Evolutionary conservation across 2,113 vertebrate species (phyloP).

Genomic region (Chelonoidis abingdonii): DNA sequence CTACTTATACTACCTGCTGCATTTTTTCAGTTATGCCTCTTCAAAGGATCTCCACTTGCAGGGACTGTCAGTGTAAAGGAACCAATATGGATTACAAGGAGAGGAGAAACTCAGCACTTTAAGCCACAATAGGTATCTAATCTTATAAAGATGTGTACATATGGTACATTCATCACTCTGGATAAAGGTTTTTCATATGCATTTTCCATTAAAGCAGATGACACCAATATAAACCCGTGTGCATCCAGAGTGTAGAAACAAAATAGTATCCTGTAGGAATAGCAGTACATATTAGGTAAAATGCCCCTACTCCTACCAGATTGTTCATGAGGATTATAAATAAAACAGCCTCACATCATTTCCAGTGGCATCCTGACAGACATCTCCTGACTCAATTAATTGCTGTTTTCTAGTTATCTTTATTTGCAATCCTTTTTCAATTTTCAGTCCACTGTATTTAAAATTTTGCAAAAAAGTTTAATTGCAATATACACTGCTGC

Average conservation of each 20-base stretch:
- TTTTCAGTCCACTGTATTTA: neutral
- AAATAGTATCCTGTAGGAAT: neutral
- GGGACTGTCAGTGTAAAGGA: conserved; percentile 61
- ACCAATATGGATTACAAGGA: conserved; percentile 40
- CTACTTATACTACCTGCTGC: neutral
- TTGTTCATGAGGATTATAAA: neutral
- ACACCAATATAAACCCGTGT: neutral
- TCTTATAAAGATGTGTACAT: conserved; percentile 36
- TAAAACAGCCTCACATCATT: neutral
- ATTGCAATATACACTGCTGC: neutral
- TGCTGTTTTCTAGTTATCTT: neutral
- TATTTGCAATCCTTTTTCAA: neutral
- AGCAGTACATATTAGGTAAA: neutral
- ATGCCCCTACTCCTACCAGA: neutral
- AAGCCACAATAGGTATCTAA: conserved; percentile 38
- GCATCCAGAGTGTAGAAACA: neutral
- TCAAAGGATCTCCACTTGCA: conserved; percentile 27
- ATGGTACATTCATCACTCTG: neutral
- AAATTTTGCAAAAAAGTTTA: neutral
- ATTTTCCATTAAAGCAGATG: neutral
- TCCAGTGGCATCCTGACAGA: neutral
- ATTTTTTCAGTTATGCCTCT: neutral
- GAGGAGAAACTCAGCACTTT: conserved; percentile 31
- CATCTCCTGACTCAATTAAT: neutral
- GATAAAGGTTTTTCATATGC: neutral